Conservation (phyloP, 2,888 invertebrate genomes). For the Hybos culiciformis region DNA sequence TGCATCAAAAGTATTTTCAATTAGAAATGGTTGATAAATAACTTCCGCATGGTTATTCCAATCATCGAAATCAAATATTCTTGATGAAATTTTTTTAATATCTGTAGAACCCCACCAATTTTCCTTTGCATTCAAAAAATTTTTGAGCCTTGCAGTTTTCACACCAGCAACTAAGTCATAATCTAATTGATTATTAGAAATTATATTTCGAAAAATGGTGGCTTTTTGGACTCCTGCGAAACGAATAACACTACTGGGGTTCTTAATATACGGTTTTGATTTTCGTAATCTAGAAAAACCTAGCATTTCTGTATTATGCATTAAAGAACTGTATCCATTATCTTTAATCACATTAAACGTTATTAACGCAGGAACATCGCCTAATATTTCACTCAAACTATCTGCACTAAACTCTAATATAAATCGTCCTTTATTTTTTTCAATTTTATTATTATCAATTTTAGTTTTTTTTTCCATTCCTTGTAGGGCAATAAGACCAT, state of each 20-base stretch:
- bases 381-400: constrained; percentile 87
- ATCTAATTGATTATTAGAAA: constrained; percentile 67
- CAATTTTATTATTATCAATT: constrained; percentile 66
- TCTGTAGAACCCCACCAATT: constrained; percentile 94
- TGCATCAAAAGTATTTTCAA: constrained; percentile 60
- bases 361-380: constrained; percentile 67
- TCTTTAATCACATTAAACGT: constrained; percentile 61
- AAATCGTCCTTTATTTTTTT: constrained; percentile 64
- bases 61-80: constrained; percentile 96
- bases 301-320: constrained; percentile 27
- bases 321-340: constrained; percentile 41
- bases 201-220: constrained; percentile 74
- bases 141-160: constrained; percentile 74
- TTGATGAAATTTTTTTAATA: constrained; percentile 56
- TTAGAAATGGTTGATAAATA: constrained; percentile 73
- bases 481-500: constrained; percentile 61
- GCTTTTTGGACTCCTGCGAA: constrained; percentile 93
- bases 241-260: constrained; percentile 71
- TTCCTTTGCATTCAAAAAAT: constrained; percentile 71
- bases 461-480: constrained; percentile 96
- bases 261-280: constrained; percentile 25
- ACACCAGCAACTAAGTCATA: constrained; percentile 90
- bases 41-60: constrained; percentile 98
- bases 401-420: constrained; percentile 79
- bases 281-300: constrained; percentile 17